phyloP scores from a whole-genome alignment of 2,888 invertebrate genomes.

The Malthinus seriepunctatus region DNA sequence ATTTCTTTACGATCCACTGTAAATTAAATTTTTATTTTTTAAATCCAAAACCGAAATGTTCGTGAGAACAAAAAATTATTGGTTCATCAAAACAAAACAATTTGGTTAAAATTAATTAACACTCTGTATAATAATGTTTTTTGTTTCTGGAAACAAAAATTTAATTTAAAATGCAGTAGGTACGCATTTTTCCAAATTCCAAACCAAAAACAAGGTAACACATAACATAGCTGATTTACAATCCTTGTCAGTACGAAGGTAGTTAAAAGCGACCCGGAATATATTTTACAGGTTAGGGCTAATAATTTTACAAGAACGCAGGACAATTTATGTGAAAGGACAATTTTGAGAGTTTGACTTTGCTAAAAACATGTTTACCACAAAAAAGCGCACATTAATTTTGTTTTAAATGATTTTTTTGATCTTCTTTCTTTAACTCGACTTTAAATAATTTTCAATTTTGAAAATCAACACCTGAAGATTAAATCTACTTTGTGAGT shows the following conservation, averaged over 20 bases:
- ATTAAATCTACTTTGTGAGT: no score
- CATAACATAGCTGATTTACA: constrained; percentile 31
- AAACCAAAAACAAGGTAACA: constrained; percentile 12
- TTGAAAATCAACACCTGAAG: no score
- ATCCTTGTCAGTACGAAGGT: constrained; percentile 29
- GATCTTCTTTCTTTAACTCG: no score
- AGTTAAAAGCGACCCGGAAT: constrained; percentile 32
- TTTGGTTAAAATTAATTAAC: no score
- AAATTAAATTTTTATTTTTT: no score
- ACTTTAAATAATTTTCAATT: no score
- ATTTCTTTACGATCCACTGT: no score
- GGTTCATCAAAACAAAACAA: no score
- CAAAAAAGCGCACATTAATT: constrained; percentile 52
- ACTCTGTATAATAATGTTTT: no score
- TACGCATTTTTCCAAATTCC: constrained; percentile 10
- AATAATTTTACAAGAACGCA: constrained; percentile 41
- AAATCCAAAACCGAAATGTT: no score
- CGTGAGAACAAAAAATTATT: no score
- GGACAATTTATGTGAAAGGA: constrained; percentile 37
- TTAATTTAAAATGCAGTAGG: background rate
- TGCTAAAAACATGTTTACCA: constrained; percentile 46
- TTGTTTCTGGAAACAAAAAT: no score
- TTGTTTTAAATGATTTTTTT: constrained; percentile 13
- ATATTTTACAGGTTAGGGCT: constrained; percentile 42
- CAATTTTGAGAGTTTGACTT: constrained; percentile 46